Base-by-base conservation (phyloP, 1,140 invertebrate species). In the Ridgeia piscesae region DNA sequence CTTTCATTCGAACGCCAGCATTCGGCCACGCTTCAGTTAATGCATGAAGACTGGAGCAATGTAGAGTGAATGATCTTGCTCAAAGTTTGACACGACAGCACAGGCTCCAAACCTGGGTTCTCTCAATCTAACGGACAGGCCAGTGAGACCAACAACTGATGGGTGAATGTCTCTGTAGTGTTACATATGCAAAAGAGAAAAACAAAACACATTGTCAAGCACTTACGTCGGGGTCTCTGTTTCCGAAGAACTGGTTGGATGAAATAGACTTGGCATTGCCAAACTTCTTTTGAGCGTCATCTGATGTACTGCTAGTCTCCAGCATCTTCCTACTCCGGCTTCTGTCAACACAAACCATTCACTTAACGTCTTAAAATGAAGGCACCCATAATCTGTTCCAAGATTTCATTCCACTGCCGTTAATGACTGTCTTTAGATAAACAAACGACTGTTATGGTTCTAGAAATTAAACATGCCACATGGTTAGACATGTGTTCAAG, bases 231-330 rank as follows among this genome's bases (percentile, higher is more conserved):
- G 96, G 96, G 95, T 97, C 97, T 93, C 96, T 95, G 93, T 97
- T 97, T 89, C 95, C 95, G 94, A 96, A 96, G 96, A 97, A 99
- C 96, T 99, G 98, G 95, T 99, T 98, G 0, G 99, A 99, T 92
- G 98, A 99, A 94, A 99, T 99, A 2, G 98, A 98, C 96, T 99
- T 99, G 8, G 99, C 99, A 94, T 98, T 97, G 34, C 98, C 98
- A 96, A 99, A 99, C 96, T 99, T 99, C 95, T 98, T 98, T 94
- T 98, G 98, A 21, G 98, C 98, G 42, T 94, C 94, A 6, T 94
- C 94, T 33, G 93, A 92, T 34, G 89, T 88, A 50, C 91, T 90
- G 77, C 91, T 90, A 35, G 48, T 94, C 48, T 95, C 94, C 91
- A 94, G 94, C 0, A 93, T 89, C 91, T 95, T 95, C 77, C 94